Conservation (phyloP, 1,140 invertebrate species). For the Scaptomyza graminum region DNA sequence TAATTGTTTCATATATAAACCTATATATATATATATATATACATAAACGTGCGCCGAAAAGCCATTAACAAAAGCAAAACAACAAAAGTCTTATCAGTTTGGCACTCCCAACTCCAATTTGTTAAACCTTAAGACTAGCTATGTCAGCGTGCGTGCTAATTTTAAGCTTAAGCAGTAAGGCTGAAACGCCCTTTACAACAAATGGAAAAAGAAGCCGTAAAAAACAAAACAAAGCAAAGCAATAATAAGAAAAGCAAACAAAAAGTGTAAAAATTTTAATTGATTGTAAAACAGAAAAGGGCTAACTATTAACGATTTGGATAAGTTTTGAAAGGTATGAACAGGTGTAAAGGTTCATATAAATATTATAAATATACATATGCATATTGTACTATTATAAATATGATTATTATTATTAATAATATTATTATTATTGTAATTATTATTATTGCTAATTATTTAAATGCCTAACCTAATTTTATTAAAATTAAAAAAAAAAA, state of each 20-base stretch:
- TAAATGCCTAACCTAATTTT: conserved; percentile 73
- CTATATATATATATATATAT: conserved; percentile 25
- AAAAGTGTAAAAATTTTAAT: conserved; percentile 47
- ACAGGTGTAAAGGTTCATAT: conserved; percentile 66
- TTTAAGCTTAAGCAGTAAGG: conserved; percentile 45
- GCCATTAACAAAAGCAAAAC: conserved; percentile 50
- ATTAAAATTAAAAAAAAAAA: conserved; percentile 45
- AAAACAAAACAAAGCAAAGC: conserved; percentile 31
- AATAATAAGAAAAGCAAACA: conserved; percentile 44
- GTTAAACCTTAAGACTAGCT: conserved; percentile 66
- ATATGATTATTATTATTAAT: conserved; percentile 59
- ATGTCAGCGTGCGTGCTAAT: conserved; percentile 58
- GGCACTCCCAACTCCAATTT: conserved; percentile 62
- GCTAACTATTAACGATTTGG: conserved; percentile 65
- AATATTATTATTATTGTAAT: conserved; percentile 41
- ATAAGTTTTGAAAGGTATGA: conserved; percentile 59
- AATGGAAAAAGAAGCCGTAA: neutral
- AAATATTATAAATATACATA: conserved; percentile 62
- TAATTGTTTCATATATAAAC: conserved; percentile 62
- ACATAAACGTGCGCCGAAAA: conserved; percentile 48
- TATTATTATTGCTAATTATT: conserved; percentile 78
- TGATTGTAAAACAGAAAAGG: conserved; percentile 64
- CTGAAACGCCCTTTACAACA: conserved; percentile 28
- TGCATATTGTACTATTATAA: conserved; percentile 70
- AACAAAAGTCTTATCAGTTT: conserved; percentile 46